Conservation (phyloP, 1,140 invertebrate genomes). For the Anoplophora glabripennis region DNA sequence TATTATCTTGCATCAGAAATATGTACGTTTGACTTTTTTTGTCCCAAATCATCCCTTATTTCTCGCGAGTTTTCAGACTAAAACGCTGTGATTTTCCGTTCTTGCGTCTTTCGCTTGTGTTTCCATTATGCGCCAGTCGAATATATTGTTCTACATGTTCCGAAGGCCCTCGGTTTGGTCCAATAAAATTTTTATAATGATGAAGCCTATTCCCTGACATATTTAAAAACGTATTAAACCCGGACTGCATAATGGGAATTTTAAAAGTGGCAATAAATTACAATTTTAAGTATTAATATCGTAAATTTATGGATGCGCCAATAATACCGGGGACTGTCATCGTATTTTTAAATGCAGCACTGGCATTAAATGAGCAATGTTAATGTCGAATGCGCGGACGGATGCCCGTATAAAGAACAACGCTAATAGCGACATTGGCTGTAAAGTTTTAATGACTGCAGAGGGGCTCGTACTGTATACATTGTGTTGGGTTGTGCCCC, state of each 20-base stretch:
- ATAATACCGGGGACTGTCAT: conserved; percentile 36
- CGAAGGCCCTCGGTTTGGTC: not conserved
- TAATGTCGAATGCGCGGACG: conserved; percentile 29
- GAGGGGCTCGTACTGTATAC: conserved; percentile 19
- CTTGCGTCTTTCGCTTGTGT: no score
- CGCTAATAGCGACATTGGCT: conserved; percentile 34
- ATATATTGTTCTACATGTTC: no score
- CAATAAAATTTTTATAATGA: conserved; percentile 24
- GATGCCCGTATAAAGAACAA: conserved; percentile 31
- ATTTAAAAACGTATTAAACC: conserved; percentile 17
- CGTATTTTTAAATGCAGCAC: conserved; percentile 30
- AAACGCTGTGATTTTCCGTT: no score
- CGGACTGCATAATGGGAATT: conserved; percentile 19
- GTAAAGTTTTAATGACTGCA: conserved; percentile 29
- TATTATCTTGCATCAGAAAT: no score
- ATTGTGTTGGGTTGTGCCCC: conserved; percentile 14
- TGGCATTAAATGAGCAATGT: conserved; percentile 33
- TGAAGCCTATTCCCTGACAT: conserved; percentile 12
- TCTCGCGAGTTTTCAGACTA: no score
- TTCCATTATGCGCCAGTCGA: no score
- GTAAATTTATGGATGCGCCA: conserved; percentile 34
- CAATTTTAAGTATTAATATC: conserved; percentile 34
- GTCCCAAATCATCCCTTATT: no score
- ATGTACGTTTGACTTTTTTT: no score
- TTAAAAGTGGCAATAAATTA: conserved; percentile 31